Base-by-base conservation (phyloP, 2,888 invertebrate species). In the Dasysyrphus tricinctus region DNA sequence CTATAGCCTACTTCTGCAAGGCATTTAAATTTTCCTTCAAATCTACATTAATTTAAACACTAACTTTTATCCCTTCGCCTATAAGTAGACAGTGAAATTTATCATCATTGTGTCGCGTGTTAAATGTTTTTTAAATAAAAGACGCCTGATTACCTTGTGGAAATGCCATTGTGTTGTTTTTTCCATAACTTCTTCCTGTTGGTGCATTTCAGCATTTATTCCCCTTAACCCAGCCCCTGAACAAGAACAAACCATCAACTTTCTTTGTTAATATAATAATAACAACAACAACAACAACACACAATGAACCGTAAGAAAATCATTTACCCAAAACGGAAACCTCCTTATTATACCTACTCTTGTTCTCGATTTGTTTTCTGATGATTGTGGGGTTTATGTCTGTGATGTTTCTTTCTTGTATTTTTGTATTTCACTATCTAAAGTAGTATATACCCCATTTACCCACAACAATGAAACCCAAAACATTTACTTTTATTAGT, bases 401-500 rank as follows among this genome's bases (percentile, higher is more conserved):
- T 2, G 24, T 24, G n/a, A n/a, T 63, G 67, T 54, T 51, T 12
- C 19, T 14, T 34, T 67, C n/a, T 39, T 63, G 9, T n/a, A 37
- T 7, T 51, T 51, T 44, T 74, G 56, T 75, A 63, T 69, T 47
- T 56, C 51, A 67, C 51, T 51, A 67, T 67, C 69, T 69, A 24
- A 56, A 54, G 32, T 37, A 67, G 24, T 24, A 24, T 24, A 24
- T 24, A 24, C 59, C 8, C 32, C 34, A 67, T 63, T 69, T 70
- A 14, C 19, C 32, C 16, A n/a, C 44, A 84, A 84, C 84, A 80
- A 85, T 80, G 77, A 69, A 44, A 77, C 16, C 39, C 24, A 56
- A 69, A 77, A 57, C 81, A 81, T 85, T 85, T 81, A 81, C 77
- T 85, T 85, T 81, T 85, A 85, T 85, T 85, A 77, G 85, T 85